phyloP scores from a whole-genome alignment of 2,113 vertebrate genomes.

The Proterorhinus semilunaris region DNA sequence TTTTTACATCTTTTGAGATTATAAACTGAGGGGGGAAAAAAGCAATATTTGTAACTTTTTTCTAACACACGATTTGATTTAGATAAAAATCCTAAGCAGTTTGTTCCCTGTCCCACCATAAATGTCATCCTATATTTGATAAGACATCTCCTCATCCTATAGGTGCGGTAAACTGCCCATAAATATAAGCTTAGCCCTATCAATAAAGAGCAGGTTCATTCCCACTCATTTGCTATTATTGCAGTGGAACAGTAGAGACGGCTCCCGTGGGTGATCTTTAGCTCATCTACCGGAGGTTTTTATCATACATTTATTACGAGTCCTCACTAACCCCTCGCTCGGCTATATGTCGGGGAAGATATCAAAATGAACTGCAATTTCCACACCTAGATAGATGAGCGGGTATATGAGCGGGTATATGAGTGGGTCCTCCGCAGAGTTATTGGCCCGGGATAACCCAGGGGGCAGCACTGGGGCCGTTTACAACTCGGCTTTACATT shows the following conservation, averaged over 20 bases:
- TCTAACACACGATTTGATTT: too few relatives aligned
- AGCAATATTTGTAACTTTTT: too few relatives aligned
- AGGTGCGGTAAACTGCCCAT: conserved; percentile 45
- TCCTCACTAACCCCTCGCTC: conserved; percentile 27
- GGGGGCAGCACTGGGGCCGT: not conserved
- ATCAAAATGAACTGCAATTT: conserved; percentile 23
- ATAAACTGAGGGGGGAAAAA: too few relatives aligned
- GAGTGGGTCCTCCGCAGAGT: conserved; percentile 9
- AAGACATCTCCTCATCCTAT: conserved; percentile 40
- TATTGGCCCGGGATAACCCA: not conserved
- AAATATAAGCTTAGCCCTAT: conserved; percentile 46
- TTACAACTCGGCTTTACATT: conserved; percentile 1
- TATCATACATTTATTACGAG: conserved; percentile 33
- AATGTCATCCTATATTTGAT: too few relatives aligned
- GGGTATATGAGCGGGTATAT: too few relatives aligned
- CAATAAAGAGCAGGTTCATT: conserved; percentile 30
- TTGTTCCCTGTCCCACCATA: too few relatives aligned
- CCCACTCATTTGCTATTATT: conserved; percentile 27
- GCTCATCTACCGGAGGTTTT: conserved; percentile 10
- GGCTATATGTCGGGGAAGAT: conserved; percentile 1
- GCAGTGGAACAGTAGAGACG: not conserved
- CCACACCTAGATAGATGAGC: not conserved
- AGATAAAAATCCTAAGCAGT: too few relatives aligned
- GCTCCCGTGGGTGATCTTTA: conserved; percentile 15
- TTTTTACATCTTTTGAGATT: conserved; percentile 9